phyloP scores from a whole-genome alignment of 2,888 invertebrate species.

The Leptinotarsa rubiginosa region DNA sequence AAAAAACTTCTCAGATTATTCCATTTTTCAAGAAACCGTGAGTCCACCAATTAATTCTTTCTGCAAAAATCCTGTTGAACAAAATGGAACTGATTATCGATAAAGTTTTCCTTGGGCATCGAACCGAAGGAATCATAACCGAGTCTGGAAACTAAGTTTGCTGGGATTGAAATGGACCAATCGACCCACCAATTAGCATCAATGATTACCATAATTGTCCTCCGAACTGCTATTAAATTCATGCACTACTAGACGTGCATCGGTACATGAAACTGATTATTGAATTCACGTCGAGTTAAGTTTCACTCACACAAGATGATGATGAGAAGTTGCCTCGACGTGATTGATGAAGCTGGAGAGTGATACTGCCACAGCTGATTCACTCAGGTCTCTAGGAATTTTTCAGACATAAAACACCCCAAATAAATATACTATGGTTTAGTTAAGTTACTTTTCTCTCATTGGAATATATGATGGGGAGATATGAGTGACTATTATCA shows the following conservation, averaged over 20 bases:
- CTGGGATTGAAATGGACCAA: constrained; percentile 43
- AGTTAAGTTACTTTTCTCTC: too few species aligned
- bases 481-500: too few species aligned
- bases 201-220: constrained; percentile 50
- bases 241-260: constrained; percentile 36
- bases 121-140: constrained; percentile 26
- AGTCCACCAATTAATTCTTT: too few species aligned
- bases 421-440: too few species aligned
- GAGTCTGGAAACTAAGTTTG: constrained; percentile 38
- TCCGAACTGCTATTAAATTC: constrained; percentile 48
- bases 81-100: not conserved
- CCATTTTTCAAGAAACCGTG: too few species aligned
- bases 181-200: constrained; percentile 48
- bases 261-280: constrained; percentile 24
- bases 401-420: too few species aligned
- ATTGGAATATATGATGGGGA: too few species aligned
- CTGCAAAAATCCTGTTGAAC: not conserved
- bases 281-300: constrained; percentile 17
- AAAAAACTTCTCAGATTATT: too few species aligned
- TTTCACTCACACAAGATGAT: constrained; percentile 10
- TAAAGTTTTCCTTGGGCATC: constrained; percentile 14
- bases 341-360: not conserved
- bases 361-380: too few species aligned
- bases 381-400: too few species aligned
- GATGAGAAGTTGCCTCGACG: constrained; percentile 4